These are phyloP conservation scores for Drosophila ochracea DNA, from an alignment of 2,888 invertebrate species.

Conservation along the genomic window DNA sequence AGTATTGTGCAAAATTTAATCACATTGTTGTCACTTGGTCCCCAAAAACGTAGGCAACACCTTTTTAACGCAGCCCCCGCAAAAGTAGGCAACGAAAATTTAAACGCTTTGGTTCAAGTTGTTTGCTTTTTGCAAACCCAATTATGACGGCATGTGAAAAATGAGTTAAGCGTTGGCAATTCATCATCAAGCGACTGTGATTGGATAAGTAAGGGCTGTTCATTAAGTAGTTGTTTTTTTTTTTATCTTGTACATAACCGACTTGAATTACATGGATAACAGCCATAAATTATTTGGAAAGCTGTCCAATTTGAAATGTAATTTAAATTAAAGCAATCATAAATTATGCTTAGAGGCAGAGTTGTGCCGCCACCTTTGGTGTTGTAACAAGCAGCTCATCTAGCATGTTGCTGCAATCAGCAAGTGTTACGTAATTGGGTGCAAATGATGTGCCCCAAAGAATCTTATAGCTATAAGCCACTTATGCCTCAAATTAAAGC, in stretches of 20 bases:
- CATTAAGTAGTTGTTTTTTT: slow-evolving; percentile 16
- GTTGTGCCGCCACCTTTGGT: neutral
- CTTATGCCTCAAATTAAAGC: slow-evolving; percentile 58
- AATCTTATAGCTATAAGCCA: slow-evolving; percentile 38
- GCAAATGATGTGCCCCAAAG: slow-evolving; percentile 39
- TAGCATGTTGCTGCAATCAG: slow-evolving; percentile 22
- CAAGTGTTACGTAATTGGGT: slow-evolving; percentile 18
- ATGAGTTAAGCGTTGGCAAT: slow-evolving; percentile 47
- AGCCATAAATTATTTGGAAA: slow-evolving; percentile 36
- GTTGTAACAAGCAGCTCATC: slow-evolving; percentile 30
- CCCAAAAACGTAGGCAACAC: slow-evolving; percentile 12
- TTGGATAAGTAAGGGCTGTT: slow-evolving; percentile 25
- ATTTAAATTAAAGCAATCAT: slow-evolving; percentile 45
- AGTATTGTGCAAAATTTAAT: slow-evolving; percentile 40
- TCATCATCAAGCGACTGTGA: slow-evolving; percentile 42
- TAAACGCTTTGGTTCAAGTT: neutral
- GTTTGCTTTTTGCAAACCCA: neutral
- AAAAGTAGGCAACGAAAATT: slow-evolving; percentile 22
- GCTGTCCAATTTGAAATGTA: slow-evolving; percentile 53
- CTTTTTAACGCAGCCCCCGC: neutral
- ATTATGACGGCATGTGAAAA: slow-evolving; percentile 36
- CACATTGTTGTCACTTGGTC: slow-evolving; percentile 1
- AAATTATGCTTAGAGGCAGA: slow-evolving; percentile 34
- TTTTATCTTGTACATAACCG: slow-evolving; percentile 4
- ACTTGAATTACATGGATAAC: slow-evolving; percentile 17